phyloP scores from a whole-genome alignment of 2,113 vertebrate species.

The Heloderma charlesbogerti region DNA sequence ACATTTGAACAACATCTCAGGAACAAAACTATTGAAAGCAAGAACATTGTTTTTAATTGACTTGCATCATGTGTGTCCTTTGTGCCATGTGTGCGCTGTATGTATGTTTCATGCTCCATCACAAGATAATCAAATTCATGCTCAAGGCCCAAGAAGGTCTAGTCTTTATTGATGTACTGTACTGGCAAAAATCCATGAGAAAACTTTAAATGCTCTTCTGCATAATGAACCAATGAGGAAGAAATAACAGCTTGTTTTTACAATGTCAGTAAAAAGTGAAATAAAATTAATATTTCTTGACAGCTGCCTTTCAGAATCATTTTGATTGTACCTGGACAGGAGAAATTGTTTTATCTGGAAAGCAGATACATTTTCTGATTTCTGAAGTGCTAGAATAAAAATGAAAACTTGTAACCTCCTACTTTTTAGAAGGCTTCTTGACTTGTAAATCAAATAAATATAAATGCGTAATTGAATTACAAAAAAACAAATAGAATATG shows the following conservation, averaged over 20 bases:
- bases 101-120: background rate
- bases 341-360: background rate
- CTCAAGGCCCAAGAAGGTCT: constrained; percentile 1
- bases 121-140: background rate
- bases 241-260: background rate
- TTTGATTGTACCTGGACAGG: constrained; percentile 27
- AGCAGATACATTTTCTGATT: background rate
- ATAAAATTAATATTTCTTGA: constrained; percentile 21
- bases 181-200: background rate
- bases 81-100: background rate
- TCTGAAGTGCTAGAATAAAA: constrained; percentile 21
- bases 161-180: background rate
- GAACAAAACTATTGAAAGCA: background rate
- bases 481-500: background rate
- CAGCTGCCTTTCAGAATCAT: constrained; percentile 33
- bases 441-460: background rate
- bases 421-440: background rate
- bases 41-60: background rate
- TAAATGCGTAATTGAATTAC: too few relatives aligned
- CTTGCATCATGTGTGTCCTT: background rate
- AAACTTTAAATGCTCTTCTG: background rate
- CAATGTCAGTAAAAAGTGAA: constrained; percentile 6
- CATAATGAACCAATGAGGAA: constrained; percentile 27
- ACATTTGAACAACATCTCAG: background rate
- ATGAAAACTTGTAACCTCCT: too few relatives aligned